Evolutionary conservation across 1,140 invertebrate species (phyloP).

Genomic region (Drosophila subobscura): DNA sequence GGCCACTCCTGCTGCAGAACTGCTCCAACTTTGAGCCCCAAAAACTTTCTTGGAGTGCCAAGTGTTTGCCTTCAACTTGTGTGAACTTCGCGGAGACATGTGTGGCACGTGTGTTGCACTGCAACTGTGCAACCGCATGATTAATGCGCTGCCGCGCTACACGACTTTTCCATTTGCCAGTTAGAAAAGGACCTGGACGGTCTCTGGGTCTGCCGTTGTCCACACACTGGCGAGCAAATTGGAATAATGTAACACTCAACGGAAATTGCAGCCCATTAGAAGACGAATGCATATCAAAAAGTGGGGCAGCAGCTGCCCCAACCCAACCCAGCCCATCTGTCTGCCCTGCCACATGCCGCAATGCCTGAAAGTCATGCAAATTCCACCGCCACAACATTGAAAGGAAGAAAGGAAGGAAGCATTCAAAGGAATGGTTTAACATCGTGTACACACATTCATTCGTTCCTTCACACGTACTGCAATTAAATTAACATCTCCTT

Average conservation of each 20-base stretch:
- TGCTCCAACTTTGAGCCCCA: constrained; percentile 29
- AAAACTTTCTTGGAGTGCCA: background rate
- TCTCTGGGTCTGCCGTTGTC: too few species aligned
- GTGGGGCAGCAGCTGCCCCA: background rate
- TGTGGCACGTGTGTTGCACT: constrained; percentile 21
- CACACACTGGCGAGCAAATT: too few species aligned
- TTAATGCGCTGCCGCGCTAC: constrained; percentile 35
- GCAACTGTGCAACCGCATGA: constrained; percentile 26
- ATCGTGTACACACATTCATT: background rate
- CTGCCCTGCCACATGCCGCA: background rate
- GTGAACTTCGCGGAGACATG: constrained; percentile 35
- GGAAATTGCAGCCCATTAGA: constrained; percentile 42
- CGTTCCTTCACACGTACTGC: constrained; percentile 24
- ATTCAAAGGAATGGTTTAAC: constrained; percentile 1
- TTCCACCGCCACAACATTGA: constrained; percentile 20
- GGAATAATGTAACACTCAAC: constrained; percentile 17
- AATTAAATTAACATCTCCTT: constrained; percentile 68
- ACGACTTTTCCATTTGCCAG: constrained; percentile 45
- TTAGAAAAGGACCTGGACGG: constrained; percentile 30
- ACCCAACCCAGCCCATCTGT: too few species aligned
- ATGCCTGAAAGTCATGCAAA: constrained; percentile 35
- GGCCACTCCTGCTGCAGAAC: constrained; percentile 1
- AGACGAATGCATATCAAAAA: constrained; percentile 58
- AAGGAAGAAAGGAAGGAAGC: constrained; percentile 19
- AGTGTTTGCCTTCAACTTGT: constrained; percentile 32